Evolutionary conservation across 2,888 invertebrate genomes (phyloP), one percentile per base, ranked within the genome.

Genomic region (Petrophora chlorosata): DNA sequence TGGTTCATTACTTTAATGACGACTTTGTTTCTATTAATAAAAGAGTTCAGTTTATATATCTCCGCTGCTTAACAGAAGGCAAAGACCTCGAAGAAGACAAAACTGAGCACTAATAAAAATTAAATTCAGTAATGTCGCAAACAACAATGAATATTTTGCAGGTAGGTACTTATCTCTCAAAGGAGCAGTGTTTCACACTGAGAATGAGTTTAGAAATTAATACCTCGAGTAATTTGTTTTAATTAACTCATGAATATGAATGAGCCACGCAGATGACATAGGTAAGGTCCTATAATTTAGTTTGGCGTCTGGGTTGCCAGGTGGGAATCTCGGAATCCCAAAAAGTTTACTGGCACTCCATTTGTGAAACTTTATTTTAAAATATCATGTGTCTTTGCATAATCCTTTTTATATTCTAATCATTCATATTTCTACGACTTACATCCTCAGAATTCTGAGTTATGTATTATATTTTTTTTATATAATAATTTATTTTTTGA

Each of bases 221-320:
- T 82, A 78, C 74, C 73, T 73, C 59, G 55, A 72, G 69, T 70
- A 72, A 73, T 83, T 82, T 75, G 76, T 79, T 80, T 77, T 80
- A 82, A 83, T 82, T 79, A 79, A 73, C 51, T 76, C 73, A 76
- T 82, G 79, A 82, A 82, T 82, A 82, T 81, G 70, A 63, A 82
- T 77, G 70, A 70, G 61, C 46, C 59, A 61, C 70, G 64, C 70
- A 73, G 70, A 70, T 74, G 76, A 75, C 71, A 73, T 65, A 73
- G 65, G 73, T 63, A 70, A 67, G 62, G 64, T 59, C 34, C 23
- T 50, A 51, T 66, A 64, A 71, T 68, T 71, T 63, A 67, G 65
- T 70, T 70, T 65, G 62, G 47, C 29, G 12, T 12, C 5, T 22
- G 49, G 9, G 23, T 12, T 49, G 33, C 15, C 28, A 29, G 19